Conservation (phyloP, 2,797 vertebrate genomes). For the Antennarius maculatus region DNA sequence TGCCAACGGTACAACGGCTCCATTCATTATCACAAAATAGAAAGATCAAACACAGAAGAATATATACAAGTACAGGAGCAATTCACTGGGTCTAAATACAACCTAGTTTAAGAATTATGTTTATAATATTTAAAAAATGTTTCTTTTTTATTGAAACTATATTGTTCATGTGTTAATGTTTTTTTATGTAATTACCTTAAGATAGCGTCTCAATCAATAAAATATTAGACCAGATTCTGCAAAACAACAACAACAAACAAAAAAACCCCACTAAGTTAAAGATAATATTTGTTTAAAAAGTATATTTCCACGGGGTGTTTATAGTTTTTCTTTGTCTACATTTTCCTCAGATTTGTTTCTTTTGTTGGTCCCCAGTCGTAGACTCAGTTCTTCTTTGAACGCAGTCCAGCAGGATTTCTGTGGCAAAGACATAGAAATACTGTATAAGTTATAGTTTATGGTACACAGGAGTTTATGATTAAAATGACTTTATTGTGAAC, state of each 20-base stretch:
- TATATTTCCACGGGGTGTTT: constrained; percentile 16
- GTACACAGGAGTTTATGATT: constrained; percentile 5
- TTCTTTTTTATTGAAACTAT: constrained; percentile 43
- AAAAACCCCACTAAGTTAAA: background rate
- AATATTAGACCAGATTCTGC: constrained; percentile 7
- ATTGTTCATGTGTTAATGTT: constrained; percentile 21
- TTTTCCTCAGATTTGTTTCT: constrained; percentile 76
- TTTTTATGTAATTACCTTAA: background rate
- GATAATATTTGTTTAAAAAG: constrained; percentile 3
- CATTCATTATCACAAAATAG: constrained; percentile 25
- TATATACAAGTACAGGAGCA: constrained; percentile 18
- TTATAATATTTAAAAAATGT: constrained; percentile 30
- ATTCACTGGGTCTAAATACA: constrained; percentile 24
- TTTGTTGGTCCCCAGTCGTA: constrained; percentile 80
- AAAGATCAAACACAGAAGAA: constrained; percentile 12
- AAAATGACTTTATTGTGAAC: constrained; percentile 2
- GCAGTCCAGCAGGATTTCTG: constrained; percentile 89
- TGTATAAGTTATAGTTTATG: background rate
- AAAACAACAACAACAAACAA: background rate
- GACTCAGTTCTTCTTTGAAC: constrained; percentile 86
- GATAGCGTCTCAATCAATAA: background rate
- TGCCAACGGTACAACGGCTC: constrained; percentile 69
- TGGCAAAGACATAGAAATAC: constrained; percentile 28
- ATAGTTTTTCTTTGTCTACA: constrained; percentile 80
- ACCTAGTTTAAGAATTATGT: constrained; percentile 29